Base-by-base conservation (phyloP, 2,888 invertebrate genomes). In the Psococerastis gibbosa region DNA sequence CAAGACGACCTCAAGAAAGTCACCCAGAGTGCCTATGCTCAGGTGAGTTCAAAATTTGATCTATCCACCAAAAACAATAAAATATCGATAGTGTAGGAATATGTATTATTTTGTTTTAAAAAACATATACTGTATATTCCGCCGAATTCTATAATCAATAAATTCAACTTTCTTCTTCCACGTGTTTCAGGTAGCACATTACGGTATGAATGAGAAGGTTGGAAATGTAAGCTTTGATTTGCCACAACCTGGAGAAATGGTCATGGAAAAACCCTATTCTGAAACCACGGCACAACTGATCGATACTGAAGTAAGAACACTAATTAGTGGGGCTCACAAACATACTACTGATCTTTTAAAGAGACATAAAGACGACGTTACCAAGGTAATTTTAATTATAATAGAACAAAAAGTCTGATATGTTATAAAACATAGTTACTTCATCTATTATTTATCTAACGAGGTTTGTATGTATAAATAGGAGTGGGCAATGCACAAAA, bases 1-100 rank as follows among this genome's bases (percentile, higher is more conserved):
- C 95, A 97, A 58, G 97, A 98, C 57, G 98, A 99, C 67, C 69
- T 98, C 41, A 84, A 91, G 60, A 98, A 98, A 66, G 85, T 99
- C 49, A 99, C 98, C 0, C 85, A 95, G 60, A 92, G 80, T 62
- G 98, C 98, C 0, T 99, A 99, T 61, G 82, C 97, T 1, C 97
- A 98, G 65, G 73, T 72, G 49, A 35, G 43, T 13, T 41, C 23
- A 27, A 22, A 6, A 33, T 32, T 32, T n/a, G n/a, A n/a, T n/a
- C n/a, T n/a, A n/a, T n/a, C n/a, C n/a, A n/a, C n/a, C n/a, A n/a
- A n/a, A n/a, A n/a, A n/a, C n/a, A n/a, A n/a, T n/a, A n/a, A n/a
- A n/a, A n/a, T n/a, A n/a, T n/a, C n/a, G n/a, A n/a, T n/a, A n/a
- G n/a, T n/a, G n/a, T n/a, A n/a, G n/a, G n/a, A n/a, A n/a, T n/a